Conservation (phyloP, 2,113 vertebrate species). For the Phaethon lepturus region DNA sequence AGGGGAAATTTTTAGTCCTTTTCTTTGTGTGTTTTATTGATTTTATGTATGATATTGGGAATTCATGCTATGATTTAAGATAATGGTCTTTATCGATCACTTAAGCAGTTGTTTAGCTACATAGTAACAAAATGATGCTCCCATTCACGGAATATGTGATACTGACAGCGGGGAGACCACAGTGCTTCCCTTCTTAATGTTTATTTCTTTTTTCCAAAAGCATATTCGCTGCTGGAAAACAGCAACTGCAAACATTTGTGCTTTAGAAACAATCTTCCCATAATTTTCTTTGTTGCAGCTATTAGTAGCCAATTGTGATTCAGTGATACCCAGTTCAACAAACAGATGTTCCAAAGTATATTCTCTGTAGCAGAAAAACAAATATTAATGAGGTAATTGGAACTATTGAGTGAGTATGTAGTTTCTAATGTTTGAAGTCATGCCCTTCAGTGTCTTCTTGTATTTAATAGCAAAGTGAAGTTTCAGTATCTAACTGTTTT, state of each 20-base stretch:
- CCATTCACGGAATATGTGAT: conserved; percentile 87
- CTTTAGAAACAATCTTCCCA: conserved; percentile 76
- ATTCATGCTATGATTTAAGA: conserved; percentile 93
- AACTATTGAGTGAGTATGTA: conserved; percentile 47
- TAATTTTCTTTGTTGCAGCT: conserved; percentile 81
- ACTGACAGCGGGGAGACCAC: conserved; percentile 81
- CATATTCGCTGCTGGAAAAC: conserved; percentile 77
- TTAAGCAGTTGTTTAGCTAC: conserved; percentile 96
- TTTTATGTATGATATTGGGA: conserved; percentile 96
- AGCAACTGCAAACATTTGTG: conserved; percentile 75
- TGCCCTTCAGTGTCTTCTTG: conserved; percentile 27
- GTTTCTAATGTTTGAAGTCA: conserved; percentile 19
- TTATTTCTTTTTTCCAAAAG: conserved; percentile 66
- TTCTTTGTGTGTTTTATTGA: conserved; percentile 91
- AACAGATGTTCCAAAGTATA: conserved; percentile 78
- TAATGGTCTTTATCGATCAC: conserved; percentile 97
- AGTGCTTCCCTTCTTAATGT: conserved; percentile 73
- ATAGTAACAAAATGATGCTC: conserved; percentile 88
- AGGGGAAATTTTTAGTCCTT: conserved; percentile 89
- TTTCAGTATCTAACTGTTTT: neutral
- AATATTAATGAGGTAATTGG: conserved; percentile 80
- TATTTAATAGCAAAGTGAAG: conserved; percentile 11
- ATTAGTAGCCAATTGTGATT: conserved; percentile 81
- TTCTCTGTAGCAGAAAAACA: conserved; percentile 72
- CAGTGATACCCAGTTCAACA: conserved; percentile 71